phyloP scores from a whole-genome alignment of 1,140 invertebrate species.

The Camponotus pennsylvanicus region DNA sequence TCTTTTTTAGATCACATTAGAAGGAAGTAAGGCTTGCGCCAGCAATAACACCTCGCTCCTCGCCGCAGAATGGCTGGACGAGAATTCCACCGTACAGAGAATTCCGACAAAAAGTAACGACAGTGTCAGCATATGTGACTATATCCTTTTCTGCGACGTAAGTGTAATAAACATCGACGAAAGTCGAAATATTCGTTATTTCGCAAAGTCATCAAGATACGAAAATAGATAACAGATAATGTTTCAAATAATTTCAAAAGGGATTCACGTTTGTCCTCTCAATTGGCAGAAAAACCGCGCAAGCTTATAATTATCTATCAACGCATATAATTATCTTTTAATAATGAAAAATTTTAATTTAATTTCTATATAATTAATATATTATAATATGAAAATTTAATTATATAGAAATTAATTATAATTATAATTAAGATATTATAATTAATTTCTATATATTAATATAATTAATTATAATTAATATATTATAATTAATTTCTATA shows the following conservation, averaged over 20 bases:
- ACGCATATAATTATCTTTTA: not conserved
- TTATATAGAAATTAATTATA: no score
- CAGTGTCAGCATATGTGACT: conserved; percentile 76
- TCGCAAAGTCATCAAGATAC: not conserved
- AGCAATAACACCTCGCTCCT: conserved; percentile 71
- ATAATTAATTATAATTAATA: no score
- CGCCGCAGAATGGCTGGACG: conserved; percentile 67
- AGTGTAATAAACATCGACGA: conserved; percentile 65
- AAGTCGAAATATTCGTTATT: not conserved
- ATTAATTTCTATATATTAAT: no score
- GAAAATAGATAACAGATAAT: not conserved
- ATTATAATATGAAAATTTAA: no score
- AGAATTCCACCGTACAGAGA: conserved; percentile 78
- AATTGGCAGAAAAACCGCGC: not conserved
- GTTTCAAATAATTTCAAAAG: not conserved
- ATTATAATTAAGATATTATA: no score
- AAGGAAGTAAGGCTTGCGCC: conserved; percentile 74
- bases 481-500: no score
- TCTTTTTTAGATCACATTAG: conserved; percentile 74
- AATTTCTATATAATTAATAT: not conserved
- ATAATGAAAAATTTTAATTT: not conserved
- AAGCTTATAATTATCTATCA: no score
- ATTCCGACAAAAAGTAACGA: conserved; percentile 63
- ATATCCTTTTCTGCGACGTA: conserved; percentile 81
- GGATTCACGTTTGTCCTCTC: not conserved